phyloP scores from a whole-genome alignment of 2,113 vertebrate genomes.

The Dipodomys stephensi region DNA sequence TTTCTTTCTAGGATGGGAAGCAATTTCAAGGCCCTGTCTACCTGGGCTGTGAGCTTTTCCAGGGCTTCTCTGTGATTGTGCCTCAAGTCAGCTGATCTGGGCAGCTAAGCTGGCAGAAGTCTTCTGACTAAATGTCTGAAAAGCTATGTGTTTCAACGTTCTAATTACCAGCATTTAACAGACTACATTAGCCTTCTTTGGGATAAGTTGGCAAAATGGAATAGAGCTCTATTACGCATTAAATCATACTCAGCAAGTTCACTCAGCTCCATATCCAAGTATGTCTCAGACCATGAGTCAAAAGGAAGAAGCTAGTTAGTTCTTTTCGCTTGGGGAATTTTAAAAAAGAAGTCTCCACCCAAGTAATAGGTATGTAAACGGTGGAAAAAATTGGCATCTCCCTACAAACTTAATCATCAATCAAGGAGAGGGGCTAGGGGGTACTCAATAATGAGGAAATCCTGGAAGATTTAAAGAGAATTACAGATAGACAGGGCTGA shows the following conservation, averaged over 20 bases:
- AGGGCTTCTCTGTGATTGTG: neutral
- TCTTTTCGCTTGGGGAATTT: conserved; percentile 47
- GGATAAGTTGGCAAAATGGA: conserved; percentile 37
- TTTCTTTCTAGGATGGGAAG: neutral
- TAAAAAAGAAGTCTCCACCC: conserved; percentile 55
- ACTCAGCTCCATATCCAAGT: neutral
- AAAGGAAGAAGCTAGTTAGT: conserved; percentile 53
- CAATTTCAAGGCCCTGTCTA: neutral
- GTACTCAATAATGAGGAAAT: neutral
- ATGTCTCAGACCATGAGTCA: conserved; percentile 38
- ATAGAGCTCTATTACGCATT: conserved; percentile 52
- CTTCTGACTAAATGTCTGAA: conserved; percentile 75
- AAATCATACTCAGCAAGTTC: conserved; percentile 32
- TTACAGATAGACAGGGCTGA: conserved; percentile 60
- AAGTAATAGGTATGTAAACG: conserved; percentile 53
- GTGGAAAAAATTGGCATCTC: conserved; percentile 19
- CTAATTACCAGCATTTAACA: conserved; percentile 53
- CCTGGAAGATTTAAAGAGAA: conserved; percentile 47
- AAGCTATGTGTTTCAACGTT: conserved; percentile 10
- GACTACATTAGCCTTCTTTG: conserved; percentile 22
- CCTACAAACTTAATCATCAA: conserved; percentile 44
- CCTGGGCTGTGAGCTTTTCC: neutral
- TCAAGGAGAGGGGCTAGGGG: neutral
- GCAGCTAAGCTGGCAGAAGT: conserved; percentile 33
- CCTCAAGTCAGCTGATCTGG: neutral